phyloP scores from a whole-genome alignment of 2,797 vertebrate species.

The Strix occidentalis region DNA sequence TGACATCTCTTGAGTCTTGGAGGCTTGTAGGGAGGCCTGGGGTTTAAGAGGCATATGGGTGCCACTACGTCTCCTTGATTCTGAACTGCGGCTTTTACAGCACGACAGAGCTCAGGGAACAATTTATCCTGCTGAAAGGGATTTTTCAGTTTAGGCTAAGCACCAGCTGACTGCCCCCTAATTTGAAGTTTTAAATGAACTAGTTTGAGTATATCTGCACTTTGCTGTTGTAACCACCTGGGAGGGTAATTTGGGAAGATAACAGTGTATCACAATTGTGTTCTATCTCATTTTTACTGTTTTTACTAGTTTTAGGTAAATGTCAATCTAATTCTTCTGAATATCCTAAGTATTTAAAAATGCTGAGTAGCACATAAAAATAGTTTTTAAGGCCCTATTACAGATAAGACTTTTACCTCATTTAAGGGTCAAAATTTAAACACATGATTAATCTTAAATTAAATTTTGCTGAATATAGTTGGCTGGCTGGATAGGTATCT shows the following conservation, averaged over 20 bases:
- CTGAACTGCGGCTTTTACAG: not conserved
- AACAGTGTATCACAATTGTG: not conserved
- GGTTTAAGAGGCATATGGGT: not conserved
- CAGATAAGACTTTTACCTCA: not conserved
- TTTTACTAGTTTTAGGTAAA: not conserved
- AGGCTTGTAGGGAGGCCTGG: not conserved
- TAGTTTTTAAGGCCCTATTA: not conserved
- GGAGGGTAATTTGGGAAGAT: not conserved
- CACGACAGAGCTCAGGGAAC: not conserved
- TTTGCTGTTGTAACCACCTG: not conserved
- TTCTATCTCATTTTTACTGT: not conserved
- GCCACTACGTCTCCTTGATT: not conserved
- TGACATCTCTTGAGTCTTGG: not conserved
- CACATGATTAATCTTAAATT: not conserved
- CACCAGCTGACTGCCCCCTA: not conserved
- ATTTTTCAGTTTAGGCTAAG: not conserved
- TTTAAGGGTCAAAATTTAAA: conserved; percentile 8
- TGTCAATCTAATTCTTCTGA: not conserved
- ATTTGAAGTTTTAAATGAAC: not conserved
- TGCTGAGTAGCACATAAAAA: not conserved
- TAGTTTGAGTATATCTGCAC: not conserved
- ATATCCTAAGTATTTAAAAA: not conserved
- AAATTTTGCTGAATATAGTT: not conserved
- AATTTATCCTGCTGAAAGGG: not conserved
- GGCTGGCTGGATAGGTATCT: not conserved